phyloP scores from a whole-genome alignment of 2,797 vertebrate species.

The Sebastolobus alascanus region DNA sequence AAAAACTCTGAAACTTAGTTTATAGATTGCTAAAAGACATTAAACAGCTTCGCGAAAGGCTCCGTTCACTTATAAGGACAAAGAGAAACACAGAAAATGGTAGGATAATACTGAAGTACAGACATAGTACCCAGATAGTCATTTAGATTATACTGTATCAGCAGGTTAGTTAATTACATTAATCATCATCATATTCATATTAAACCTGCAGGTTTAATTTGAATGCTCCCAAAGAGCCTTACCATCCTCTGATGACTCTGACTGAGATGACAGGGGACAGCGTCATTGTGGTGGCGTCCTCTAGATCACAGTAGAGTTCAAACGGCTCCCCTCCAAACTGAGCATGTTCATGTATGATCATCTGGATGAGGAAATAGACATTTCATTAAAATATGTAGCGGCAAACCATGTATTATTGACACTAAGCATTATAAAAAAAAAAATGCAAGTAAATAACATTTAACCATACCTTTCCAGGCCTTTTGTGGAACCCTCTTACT shows the following conservation, averaged over 20 bases:
- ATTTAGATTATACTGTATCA: neutral
- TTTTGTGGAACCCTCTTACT: slow-evolving; percentile 88
- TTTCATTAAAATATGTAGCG: neutral
- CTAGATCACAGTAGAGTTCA: slow-evolving; percentile 88
- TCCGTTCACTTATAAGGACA: no score
- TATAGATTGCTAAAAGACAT: neutral
- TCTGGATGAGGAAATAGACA: slow-evolving; percentile 75
- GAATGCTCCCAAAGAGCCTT: slow-evolving; percentile 50
- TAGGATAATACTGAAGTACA: neutral
- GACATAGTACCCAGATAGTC: neutral
- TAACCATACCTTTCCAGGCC: slow-evolving; percentile 95
- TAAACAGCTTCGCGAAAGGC: neutral
- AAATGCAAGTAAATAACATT: neutral
- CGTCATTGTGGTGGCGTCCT: slow-evolving; percentile 88
- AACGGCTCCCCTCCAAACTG: slow-evolving; percentile 83
- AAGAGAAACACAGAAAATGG: neutral
- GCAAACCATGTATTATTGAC: neutral
- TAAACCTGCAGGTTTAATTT: neutral
- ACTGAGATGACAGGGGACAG: slow-evolving; percentile 90
- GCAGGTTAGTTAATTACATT: neutral
- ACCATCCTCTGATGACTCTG: slow-evolving; percentile 95
- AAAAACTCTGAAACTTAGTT: neutral
- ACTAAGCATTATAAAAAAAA: neutral
- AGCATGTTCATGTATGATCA: slow-evolving; percentile 88
- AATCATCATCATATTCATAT: neutral